Percentiles rank a stretch among this genome's conserved stretches.
Evolutionary conservation across 2,888 invertebrate genomes (phyloP).

Genomic region (Mamestra brassicae): DNA sequence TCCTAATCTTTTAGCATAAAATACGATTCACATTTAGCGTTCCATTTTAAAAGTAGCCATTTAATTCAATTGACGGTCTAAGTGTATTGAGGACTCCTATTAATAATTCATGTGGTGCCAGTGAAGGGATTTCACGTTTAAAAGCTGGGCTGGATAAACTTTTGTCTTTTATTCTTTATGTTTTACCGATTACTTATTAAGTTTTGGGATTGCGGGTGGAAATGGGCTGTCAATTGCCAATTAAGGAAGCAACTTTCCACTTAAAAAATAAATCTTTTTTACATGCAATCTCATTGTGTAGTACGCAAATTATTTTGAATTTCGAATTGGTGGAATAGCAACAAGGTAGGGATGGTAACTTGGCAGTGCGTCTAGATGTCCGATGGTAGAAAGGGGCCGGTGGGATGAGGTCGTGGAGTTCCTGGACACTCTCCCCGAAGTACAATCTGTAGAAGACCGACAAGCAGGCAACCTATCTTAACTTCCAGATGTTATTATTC

Average conservation of each 20-base stretch:
- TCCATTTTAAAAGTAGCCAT: constrained; percentile 65
- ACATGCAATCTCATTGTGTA: too few relatives aligned
- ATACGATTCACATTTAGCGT: constrained; percentile 62
- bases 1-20: constrained; percentile 62
- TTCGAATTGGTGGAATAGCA: too few relatives aligned
- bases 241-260: not conserved
- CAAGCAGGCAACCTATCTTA: too few relatives aligned
- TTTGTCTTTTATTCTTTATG: constrained; percentile 53
- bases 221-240: constrained; percentile 1
- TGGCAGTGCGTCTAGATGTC: too few relatives aligned
- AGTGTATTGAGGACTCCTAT: constrained; percentile 69
- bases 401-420: too few relatives aligned
- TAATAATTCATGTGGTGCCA: constrained; percentile 70
- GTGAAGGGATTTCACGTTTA: constrained; percentile 63
- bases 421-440: too few relatives aligned
- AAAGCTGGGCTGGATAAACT: constrained; percentile 60
- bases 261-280: too few relatives aligned
- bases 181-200: constrained; percentile 28
- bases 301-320: too few relatives aligned
- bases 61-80: constrained; percentile 74
- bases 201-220: not conserved
- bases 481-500: too few relatives aligned
- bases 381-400: too few relatives aligned
- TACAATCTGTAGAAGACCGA: too few relatives aligned
- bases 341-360: too few relatives aligned